A percentile compares a stretch with the other conserved stretches of the same genome.
These are phyloP conservation scores for Motacilla tschutschensis DNA, from an alignment of 2,113 vertebrate species.

Conservation along the genomic window DNA sequence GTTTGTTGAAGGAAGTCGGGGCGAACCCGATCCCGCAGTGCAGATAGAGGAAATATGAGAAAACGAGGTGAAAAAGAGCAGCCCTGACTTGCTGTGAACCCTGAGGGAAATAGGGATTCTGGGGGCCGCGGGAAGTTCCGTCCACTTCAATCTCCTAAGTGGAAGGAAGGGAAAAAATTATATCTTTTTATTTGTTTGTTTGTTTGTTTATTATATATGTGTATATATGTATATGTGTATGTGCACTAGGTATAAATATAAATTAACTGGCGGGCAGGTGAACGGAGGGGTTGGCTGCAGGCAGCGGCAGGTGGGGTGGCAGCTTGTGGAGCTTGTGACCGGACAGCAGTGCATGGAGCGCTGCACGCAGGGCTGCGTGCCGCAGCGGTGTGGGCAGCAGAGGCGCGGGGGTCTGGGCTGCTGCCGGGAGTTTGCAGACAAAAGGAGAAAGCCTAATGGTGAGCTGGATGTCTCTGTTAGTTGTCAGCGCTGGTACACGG, in stretches of 20 bases:
- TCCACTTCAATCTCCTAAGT: not conserved
- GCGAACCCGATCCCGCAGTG: not conserved
- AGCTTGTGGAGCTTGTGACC: not conserved
- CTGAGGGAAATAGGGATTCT: too few species aligned
- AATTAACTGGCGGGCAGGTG: fast-evolving
- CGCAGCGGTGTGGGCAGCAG: not conserved
- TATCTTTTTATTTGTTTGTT: too few species aligned
- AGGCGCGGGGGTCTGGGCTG: not conserved
- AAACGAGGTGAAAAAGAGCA: not conserved
- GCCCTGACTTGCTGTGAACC: not conserved
- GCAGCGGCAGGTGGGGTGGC: not conserved
- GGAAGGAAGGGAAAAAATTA: not conserved
- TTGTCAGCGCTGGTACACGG: conserved; percentile 88
- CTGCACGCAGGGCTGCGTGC: not conserved
- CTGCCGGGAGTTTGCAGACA: conserved; percentile 71
- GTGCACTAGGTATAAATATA: too few species aligned
- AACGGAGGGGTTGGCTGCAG: fast-evolving
- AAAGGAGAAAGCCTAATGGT: conserved; percentile 81
- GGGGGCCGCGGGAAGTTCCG: fast-evolving
- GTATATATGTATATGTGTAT: too few species aligned
- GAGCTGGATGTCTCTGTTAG: conserved; percentile 94
- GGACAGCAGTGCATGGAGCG: not conserved
- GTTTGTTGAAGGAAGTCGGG: not conserved
- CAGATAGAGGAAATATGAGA: not conserved
- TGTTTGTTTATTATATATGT: too few species aligned